These are phyloP conservation scores for Acanthis flammea DNA, from an alignment of 2,797 vertebrate genomes.

Conservation along the genomic window DNA sequence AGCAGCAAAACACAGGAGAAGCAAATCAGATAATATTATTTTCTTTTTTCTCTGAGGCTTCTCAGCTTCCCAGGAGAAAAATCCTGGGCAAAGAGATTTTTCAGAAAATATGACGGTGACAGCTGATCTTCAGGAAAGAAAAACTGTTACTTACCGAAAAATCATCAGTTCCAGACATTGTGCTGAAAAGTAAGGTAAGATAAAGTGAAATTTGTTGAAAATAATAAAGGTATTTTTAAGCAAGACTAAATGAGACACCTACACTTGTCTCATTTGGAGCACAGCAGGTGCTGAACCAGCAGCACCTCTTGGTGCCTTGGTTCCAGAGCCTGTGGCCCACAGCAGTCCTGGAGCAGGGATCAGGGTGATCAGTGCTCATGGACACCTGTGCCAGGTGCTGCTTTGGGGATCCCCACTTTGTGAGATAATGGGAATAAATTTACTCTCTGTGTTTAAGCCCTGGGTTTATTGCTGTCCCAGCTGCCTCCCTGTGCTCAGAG, in stretches of 20 bases:
- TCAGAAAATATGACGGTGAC: too few species aligned
- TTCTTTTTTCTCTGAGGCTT: too few species aligned
- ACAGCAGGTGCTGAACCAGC: background rate
- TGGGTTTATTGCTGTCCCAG: background rate
- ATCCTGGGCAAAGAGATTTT: too few species aligned
- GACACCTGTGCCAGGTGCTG: background rate
- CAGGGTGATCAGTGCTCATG: background rate
- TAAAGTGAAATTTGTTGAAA: slow-evolving; percentile 57
- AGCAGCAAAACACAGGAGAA: too few species aligned
- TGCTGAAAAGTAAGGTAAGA: slow-evolving; percentile 73
- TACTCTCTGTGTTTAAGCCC: background rate
- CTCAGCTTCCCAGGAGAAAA: too few species aligned
- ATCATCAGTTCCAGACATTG: slow-evolving; percentile 81
- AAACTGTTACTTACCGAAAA: slow-evolving; percentile 80
- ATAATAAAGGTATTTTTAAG: background rate
- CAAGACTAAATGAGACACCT: background rate
- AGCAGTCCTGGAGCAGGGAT: background rate
- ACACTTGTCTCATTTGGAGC: background rate
- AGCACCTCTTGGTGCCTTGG: background rate
- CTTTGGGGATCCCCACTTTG: background rate
- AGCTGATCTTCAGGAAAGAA: slow-evolving; percentile 39
- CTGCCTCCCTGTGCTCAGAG: background rate
- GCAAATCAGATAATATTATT: too few species aligned
- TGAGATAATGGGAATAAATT: background rate
- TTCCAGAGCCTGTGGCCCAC: background rate